Base-by-base conservation (phyloP, 37 sponge, comb jelly and placozoan genomes). In the Oscarella lobularis region DNA sequence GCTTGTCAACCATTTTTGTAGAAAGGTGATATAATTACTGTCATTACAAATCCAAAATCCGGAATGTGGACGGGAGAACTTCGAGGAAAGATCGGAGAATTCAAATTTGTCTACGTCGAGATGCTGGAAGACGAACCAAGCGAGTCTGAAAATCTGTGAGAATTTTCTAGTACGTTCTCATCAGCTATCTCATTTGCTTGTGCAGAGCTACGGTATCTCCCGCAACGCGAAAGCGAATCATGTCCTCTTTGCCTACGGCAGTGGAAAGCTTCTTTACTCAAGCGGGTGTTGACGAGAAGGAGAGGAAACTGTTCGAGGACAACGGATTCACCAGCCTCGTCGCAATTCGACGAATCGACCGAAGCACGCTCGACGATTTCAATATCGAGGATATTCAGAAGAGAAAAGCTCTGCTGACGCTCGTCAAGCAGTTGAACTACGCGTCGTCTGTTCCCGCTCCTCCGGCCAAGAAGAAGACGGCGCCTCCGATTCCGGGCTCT, bases 51-150 rank as follows among this genome's bases (percentile, higher is more conserved):
- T 5, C 4, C 71, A 34, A 35, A 68, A 35, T 5, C 29, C 33
- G 71, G 71, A 68, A 30, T 14, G 71, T 68, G 71, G 71, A 29
- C 71, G 6, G 71, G 71, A 30, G 29, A 68, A 14, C 71, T 68
- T 32, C 29, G 33, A 5, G 71, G 71, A 5, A 68, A 20, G 71
- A 20, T 68, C 6, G 71, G 71, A 5, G 4, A 68, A 35, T 68
- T 68, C 31, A 68, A 68, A 14, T 68, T 68, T 20, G 33, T 68
- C 31, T 68, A 68, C 31, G 71, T 68, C 31, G 29, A 14, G 31
- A 14, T 68, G 29, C 71, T 68, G 71, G 31, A 68, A 5, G 71
- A 68, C 31, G 71, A 68, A 35, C 14, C 20, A 48, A 27, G 60
- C n/a, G n/a, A n/a, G n/a, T n/a, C n/a, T n/a, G n/a, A n/a, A n/a